These are phyloP conservation scores for Penaeus monodon DNA, from an alignment of 2,888 invertebrate species.

Conservation along the genomic window DNA sequence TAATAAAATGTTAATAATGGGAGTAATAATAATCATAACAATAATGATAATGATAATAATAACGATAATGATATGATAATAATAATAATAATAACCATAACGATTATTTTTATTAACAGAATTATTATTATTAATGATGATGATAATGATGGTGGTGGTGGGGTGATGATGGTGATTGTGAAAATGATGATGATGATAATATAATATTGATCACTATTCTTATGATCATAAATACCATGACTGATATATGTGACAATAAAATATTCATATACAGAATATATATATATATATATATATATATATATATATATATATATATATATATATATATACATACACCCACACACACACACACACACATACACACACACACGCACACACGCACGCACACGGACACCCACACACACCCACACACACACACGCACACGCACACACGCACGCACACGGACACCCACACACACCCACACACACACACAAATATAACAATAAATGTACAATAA, in stretches of 20 bases:
- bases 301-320: neutral
- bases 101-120: no score
- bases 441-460: neutral
- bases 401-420: conserved; percentile 4
- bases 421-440: neutral
- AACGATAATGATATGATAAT: no score
- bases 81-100: no score
- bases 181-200: no score
- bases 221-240: neutral
- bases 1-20: no score
- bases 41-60: no score
- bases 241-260: neutral
- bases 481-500: no score
- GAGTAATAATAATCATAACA: no score
- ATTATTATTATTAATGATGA: no score
- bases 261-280: neutral
- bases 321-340: neutral
- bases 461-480: neutral
- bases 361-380: neutral
- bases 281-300: neutral
- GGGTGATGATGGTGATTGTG: no score
- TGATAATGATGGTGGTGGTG: no score
- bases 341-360: conserved; percentile 9
- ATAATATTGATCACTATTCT: no score
- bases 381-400: neutral